Evolutionary conservation across 2,797 vertebrate genomes (phyloP), one percentile per base, ranked within the genome.

Genomic region (Taenioides sp.): DNA sequence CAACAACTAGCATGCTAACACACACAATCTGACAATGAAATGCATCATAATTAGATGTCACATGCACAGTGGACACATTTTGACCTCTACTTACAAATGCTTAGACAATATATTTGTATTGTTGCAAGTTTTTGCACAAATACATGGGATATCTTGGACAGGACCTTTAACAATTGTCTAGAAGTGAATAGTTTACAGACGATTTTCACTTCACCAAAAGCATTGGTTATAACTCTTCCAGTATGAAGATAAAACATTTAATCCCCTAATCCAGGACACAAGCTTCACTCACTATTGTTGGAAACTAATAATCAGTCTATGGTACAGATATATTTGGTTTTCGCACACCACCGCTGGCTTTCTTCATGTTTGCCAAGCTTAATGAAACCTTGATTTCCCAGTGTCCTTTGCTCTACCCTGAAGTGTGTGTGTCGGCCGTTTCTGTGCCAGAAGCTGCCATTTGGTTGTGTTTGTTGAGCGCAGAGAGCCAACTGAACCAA

Each of bases 381-480:
- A 89, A 91, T 92, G 86, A 89, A 90, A 89, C 81, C 89, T 81
- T 91, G 84, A 89, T 91, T 89, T 88, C 84, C 84, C 86, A 80
- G 76, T 89, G 74, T 87, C 72, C 80, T 72, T 79, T 68, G 75
- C 86, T 80, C 83, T 83, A 71, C 79, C 76, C 79, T 80, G 75
- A 74, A 87, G 75, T 81, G 72, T 73, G 68, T 25, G 47, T 34
- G 7, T 66, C 34, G 80, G 78, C 79, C 78, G 75, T 77, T 86
- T 71, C 79, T 81, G 43, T 86, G 88, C 92, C 89, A 91, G 75
- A 70, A 86, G 80, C 83, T 85, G 89, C 93, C 92, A 93, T 93
- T 92, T 94, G 93, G 92, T 87, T 87, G 82, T 94, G 90, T 94
- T 93, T 94, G 91, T 83, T 18, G 84, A 91, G 85, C 83, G 86